Conservation (phyloP, 2,888 invertebrate genomes). For the Chirona hameri region DNA sequence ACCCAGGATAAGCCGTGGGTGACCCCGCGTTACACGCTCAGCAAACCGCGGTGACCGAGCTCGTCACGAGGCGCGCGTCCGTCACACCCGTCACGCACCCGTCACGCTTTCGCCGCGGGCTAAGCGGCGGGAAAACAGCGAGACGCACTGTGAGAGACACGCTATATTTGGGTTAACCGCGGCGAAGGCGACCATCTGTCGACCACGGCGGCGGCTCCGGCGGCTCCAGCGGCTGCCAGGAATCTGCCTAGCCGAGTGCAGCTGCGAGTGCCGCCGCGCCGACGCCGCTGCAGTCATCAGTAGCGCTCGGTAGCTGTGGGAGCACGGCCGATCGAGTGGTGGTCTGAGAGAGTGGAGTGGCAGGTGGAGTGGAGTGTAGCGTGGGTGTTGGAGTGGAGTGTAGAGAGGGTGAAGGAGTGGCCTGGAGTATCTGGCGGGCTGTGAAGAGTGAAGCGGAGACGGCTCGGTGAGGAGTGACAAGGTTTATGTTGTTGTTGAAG, state of each 20-base stretch:
- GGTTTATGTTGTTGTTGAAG: too few species aligned
- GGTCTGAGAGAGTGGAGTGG: too few species aligned
- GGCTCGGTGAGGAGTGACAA: too few species aligned
- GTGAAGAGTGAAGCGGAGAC: too few species aligned
- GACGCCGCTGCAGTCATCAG: not conserved
- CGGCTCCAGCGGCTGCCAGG: not conserved
- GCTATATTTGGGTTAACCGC: not conserved
- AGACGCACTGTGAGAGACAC: not conserved
- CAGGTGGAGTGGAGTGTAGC: not conserved
- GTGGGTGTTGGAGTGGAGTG: not conserved
- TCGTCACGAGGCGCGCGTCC: too few species aligned
- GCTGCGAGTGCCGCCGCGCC: not conserved
- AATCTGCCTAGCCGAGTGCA: not conserved
- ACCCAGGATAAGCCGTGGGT: too few species aligned
- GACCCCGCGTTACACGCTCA: too few species aligned
- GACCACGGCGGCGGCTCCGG: not conserved
- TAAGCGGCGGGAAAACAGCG: not conserved
- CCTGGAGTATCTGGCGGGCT: too few species aligned
- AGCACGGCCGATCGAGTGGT: not conserved
- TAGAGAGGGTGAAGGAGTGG: not conserved
- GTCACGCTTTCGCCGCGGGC: not conserved
- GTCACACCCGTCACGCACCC: not conserved
- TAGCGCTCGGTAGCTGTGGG: not conserved
- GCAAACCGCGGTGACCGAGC: too few species aligned
- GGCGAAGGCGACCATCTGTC: not conserved